Conservation (phyloP, 1,140 invertebrate species). For the Eumaeus atala region DNA sequence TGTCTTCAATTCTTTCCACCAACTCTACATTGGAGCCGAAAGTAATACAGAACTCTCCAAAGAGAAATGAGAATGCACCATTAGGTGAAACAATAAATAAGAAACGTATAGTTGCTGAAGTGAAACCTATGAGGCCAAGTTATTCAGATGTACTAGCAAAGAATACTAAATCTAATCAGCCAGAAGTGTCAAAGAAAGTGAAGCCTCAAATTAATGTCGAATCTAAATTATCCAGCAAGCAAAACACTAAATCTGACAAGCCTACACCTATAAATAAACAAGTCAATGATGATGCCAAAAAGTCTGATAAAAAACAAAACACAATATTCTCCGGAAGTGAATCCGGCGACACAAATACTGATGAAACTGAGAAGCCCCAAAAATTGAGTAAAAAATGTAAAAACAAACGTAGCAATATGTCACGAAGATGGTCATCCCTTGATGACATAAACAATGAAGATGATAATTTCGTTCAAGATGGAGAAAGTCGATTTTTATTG, state of each 20-base stretch:
- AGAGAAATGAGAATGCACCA: constrained; percentile 55
- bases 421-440: constrained; percentile 75
- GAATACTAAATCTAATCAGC: constrained; percentile 68
- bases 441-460: constrained; percentile 74
- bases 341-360: constrained; percentile 63
- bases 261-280: constrained; percentile 40
- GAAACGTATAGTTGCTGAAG: constrained; percentile 85
- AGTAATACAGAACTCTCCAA: constrained; percentile 40
- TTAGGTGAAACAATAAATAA: constrained; percentile 77
- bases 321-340: constrained; percentile 69
- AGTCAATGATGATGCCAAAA: constrained; percentile 64
- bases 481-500: constrained; percentile 64
- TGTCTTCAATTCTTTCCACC: constrained; percentile 42
- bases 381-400: constrained; percentile 70
- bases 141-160: constrained; percentile 89
- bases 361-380: constrained; percentile 55
- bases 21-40: constrained; percentile 37
- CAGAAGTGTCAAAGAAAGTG: constrained; percentile 36
- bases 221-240: constrained; percentile 57
- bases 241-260: constrained; percentile 57
- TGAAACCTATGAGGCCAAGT: constrained; percentile 87
- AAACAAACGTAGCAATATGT: constrained; percentile 66
- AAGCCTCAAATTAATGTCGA: constrained; percentile 47
- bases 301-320: constrained; percentile 48
- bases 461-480: constrained; percentile 43